Conservation (phyloP, 2,797 vertebrate species). For the Scarus forsteni region DNA sequence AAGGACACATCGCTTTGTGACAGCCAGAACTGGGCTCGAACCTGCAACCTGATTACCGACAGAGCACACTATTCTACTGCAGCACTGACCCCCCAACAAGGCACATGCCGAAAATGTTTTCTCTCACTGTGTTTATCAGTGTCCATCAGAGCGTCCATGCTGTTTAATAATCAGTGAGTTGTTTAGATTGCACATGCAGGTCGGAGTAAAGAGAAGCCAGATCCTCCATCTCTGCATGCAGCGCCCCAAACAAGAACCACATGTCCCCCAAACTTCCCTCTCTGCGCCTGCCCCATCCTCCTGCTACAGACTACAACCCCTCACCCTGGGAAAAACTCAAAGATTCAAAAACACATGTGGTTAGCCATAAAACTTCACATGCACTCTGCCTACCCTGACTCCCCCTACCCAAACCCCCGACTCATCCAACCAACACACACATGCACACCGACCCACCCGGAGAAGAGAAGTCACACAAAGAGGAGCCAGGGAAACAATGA, state of each 20-base stretch:
- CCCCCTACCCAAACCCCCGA: constrained; percentile 37
- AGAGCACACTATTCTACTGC: too few species aligned
- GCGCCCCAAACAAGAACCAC: constrained; percentile 84
- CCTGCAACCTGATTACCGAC: too few species aligned
- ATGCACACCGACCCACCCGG: constrained; percentile 48
- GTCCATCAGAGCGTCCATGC: constrained; percentile 61
- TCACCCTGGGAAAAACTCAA: constrained; percentile 76
- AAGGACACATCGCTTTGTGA: too few species aligned
- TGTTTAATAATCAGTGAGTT: constrained; percentile 79
- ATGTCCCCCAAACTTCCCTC: constrained; percentile 70
- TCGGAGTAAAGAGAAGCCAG: constrained; percentile 74
- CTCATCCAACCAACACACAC: constrained; percentile 28
- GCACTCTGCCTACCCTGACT: constrained; percentile 70
- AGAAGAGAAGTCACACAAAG: constrained; percentile 65
- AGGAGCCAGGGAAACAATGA: constrained; percentile 73
- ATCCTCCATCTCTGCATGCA: constrained; percentile 70
- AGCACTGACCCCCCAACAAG: too few species aligned
- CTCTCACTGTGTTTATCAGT: constrained; percentile 50
- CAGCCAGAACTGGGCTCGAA: too few species aligned
- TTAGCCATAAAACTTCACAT: constrained; percentile 83
- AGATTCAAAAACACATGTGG: constrained; percentile 84
- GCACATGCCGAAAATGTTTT: background rate
- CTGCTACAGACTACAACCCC: constrained; percentile 60
- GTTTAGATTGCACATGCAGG: constrained; percentile 79
- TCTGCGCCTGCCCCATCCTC: constrained; percentile 53